Conservation (phyloP, 2,797 vertebrate genomes). For the Melanotaenia maccullochi region DNA sequence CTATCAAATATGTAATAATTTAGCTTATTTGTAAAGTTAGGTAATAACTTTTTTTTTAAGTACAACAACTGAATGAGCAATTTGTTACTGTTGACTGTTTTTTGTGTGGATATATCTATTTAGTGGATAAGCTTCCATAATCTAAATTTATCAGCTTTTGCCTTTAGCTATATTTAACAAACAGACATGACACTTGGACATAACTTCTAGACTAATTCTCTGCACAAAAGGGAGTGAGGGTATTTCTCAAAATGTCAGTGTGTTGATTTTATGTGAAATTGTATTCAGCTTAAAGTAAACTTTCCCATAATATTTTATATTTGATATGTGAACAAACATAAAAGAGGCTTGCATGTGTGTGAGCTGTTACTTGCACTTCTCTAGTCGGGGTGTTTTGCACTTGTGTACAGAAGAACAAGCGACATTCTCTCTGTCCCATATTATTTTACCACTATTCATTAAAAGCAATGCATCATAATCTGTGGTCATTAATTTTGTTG, state of each 20-base stretch:
- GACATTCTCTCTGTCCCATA: constrained; percentile 21
- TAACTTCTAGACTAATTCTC: background rate
- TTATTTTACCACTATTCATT: constrained; percentile 63
- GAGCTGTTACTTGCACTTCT: constrained; percentile 39
- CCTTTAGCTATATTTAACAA: background rate
- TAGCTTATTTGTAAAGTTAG: background rate
- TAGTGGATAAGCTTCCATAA: constrained; percentile 1
- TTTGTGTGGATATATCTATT: no score
- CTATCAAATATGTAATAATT: background rate
- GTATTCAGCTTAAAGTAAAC: constrained; percentile 28
- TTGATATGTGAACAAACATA: constrained; percentile 58
- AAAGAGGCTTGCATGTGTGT: constrained; percentile 36
- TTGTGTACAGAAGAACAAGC: constrained; percentile 42
- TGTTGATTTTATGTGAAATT: constrained; percentile 16
- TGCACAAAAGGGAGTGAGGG: background rate
- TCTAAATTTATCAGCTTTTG: background rate
- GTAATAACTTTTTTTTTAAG: background rate
- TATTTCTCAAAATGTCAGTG: constrained; percentile 1
- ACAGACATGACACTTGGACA: background rate
- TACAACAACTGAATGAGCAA: background rate
- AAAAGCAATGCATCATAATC: constrained; percentile 25
- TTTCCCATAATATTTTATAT: constrained; percentile 7
- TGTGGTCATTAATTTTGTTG: constrained; percentile 37
- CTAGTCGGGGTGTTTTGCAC: constrained; percentile 60
- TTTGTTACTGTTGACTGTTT: background rate